Conservation (phyloP, 2,797 vertebrate species). For the Gallinago stenura region DNA sequence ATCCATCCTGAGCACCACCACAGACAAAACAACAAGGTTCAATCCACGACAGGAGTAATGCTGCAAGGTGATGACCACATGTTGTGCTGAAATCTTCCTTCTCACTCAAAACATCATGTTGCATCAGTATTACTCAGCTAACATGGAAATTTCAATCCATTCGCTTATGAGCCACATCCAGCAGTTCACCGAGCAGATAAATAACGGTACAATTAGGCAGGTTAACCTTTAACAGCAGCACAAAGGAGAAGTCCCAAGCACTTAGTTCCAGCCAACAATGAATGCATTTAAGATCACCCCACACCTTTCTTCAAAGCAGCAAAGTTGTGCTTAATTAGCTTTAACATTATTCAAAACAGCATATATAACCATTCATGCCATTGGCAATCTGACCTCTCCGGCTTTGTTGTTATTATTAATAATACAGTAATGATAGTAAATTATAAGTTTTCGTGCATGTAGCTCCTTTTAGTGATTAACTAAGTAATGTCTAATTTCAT, state of each 20-base stretch:
- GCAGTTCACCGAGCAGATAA: not conserved
- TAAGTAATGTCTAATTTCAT: conserved; percentile 14
- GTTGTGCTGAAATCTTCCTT: not conserved
- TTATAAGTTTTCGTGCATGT: not conserved
- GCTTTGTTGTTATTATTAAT: not conserved
- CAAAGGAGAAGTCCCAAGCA: not conserved
- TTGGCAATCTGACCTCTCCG: not conserved
- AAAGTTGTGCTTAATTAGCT: not conserved
- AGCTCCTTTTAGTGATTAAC: not conserved
- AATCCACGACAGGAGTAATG: not conserved
- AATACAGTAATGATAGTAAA: not conserved
- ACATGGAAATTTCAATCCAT: not conserved
- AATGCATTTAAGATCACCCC: not conserved
- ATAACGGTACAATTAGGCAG: not conserved
- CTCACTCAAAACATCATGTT: accelerated
- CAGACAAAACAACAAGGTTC: not conserved
- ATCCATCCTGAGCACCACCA: accelerated
- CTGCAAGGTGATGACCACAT: not conserved
- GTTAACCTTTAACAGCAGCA: not conserved
- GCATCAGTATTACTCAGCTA: not conserved
- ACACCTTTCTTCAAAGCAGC: not conserved
- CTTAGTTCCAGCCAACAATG: not conserved
- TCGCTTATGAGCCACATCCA: not conserved
- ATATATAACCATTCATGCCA: not conserved
- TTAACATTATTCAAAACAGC: not conserved